Conservation (phyloP, 2,113 vertebrate species). For the Bujurquina vittata region DNA sequence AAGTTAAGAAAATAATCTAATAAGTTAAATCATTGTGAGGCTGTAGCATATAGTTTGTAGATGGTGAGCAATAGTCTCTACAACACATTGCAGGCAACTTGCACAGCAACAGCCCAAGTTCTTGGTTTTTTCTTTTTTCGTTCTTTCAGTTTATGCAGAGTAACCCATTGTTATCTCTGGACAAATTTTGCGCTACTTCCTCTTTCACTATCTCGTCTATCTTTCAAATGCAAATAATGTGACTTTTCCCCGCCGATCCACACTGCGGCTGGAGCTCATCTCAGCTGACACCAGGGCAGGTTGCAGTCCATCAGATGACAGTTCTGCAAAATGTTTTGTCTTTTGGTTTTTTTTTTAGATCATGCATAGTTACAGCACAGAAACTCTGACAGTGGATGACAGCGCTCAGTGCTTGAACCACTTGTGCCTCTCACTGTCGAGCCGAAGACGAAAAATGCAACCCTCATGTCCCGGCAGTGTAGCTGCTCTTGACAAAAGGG, state of each 20-base stretch:
- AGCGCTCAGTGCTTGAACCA: not conserved
- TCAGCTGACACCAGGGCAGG: not conserved
- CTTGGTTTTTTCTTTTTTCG: too few species aligned
- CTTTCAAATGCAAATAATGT: not conserved
- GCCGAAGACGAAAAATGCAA: not conserved
- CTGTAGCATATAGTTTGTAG: not conserved
- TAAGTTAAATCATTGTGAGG: not conserved
- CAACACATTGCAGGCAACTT: not conserved
- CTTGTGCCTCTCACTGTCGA: not conserved
- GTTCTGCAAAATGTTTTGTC: not conserved
- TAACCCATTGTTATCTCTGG: too few species aligned
- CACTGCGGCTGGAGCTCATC: not conserved
- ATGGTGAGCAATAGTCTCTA: not conserved
- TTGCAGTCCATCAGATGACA: not conserved
- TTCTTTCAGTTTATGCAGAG: too few species aligned
- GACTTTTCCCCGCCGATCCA: not conserved
- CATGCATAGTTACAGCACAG: not conserved
- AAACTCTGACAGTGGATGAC: not conserved
- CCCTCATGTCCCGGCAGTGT: constrained; percentile 18
- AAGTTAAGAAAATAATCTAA: not conserved
- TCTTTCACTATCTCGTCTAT: not conserved
- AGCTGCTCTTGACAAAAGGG: constrained; percentile 34
- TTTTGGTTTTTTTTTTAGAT: not conserved
- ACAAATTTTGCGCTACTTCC: not conserved
- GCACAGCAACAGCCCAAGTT: too few species aligned